Base-by-base conservation (phyloP, 2,888 invertebrate genomes). In the Spodoptera littoralis region DNA sequence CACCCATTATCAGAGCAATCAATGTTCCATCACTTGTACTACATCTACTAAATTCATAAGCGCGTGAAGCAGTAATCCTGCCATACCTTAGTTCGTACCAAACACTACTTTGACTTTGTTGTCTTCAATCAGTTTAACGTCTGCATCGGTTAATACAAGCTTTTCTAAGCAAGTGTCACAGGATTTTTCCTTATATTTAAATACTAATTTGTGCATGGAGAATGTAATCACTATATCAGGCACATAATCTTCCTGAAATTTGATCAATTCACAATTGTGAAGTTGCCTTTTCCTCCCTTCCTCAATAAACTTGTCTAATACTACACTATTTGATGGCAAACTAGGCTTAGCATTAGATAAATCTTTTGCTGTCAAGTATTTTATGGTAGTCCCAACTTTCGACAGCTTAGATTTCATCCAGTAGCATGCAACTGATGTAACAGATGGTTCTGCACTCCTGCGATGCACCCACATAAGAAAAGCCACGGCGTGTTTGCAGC, bases 401-500 rank as follows among this genome's bases (percentile, higher is more conserved):
- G 52, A 52, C 0, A 60, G 30, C 11, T 47, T 48, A 1, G 48
- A 53, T n/a, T 60, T 60, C 27, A 41, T 72, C 84, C 84, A 85
- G 30, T 84, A 86, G 30, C 85, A 85, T 53, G 76, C 57, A 0
- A 75, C 44, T 0, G 59, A 30, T 22, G 83, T 85, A 45, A 78
- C 79, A 0, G 85, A 78, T 13, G 81, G 84, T 9, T 87, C 82
- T 27, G 86, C 84, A 71, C 84, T 85, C 4, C 84, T 41, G 0
- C 84, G 67, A 73, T 84, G 83, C 4, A 81, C 58, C 84, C 84
- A 84, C 83, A 85, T 80, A 0, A 85, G 24, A 11, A 84, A 79
- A 6, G 84, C 84, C 45, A 85, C 58, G 0, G 83, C 79, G 71
- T 85, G 84, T 56, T 87, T 84, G 47, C 85, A 85, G 0, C 82